Percentiles rank a stretch among this genome's conserved stretches.
These are phyloP conservation scores for Drosophila seguyi DNA, from an alignment of 1,140 invertebrate species.

Conservation along the genomic window DNA sequence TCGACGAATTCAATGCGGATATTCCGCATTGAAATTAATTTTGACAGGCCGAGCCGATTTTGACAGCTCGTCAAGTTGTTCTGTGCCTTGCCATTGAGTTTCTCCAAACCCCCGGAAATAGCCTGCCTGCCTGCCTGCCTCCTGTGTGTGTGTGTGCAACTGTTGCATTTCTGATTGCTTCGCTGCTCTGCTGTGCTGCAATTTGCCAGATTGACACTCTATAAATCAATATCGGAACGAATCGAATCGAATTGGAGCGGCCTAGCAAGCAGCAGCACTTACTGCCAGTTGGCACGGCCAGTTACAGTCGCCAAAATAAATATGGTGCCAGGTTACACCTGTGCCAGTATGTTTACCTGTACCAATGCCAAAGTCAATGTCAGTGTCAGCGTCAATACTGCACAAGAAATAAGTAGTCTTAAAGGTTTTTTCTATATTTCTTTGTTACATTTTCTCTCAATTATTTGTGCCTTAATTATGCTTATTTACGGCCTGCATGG, in stretches of 20 bases:
- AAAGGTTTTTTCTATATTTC: too few relatives aligned
- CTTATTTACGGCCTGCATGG: not conserved
- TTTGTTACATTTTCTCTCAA: not conserved
- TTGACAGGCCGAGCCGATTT: constrained; percentile 55
- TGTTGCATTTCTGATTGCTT: constrained; percentile 58
- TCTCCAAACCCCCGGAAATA: constrained; percentile 2
- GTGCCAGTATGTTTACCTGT: constrained; percentile 20
- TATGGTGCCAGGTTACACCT: not conserved
- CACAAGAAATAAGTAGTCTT: not conserved
- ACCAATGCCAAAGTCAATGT: constrained; percentile 24
- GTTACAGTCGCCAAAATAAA: constrained; percentile 16
- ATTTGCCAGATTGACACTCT: constrained; percentile 71
- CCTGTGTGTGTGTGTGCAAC: constrained; percentile 27
- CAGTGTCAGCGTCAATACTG: constrained; percentile 25
- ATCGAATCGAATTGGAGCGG: constrained; percentile 13
- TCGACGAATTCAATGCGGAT: constrained; percentile 9
- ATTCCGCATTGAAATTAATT: constrained; percentile 44
- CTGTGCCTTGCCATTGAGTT: constrained; percentile 5
- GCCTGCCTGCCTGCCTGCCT: not conserved
- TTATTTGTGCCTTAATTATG: not conserved
- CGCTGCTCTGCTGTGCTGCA: constrained; percentile 58
- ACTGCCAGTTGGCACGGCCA: constrained; percentile 32
- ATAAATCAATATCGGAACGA: constrained; percentile 61
- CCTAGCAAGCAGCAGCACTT: constrained; percentile 24
- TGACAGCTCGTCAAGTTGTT: constrained; percentile 64